Percentiles rank a stretch among this genome's conserved stretches.
phyloP scores from a whole-genome alignment of 2,113 vertebrate genomes.

The Oryzias woworae region DNA sequence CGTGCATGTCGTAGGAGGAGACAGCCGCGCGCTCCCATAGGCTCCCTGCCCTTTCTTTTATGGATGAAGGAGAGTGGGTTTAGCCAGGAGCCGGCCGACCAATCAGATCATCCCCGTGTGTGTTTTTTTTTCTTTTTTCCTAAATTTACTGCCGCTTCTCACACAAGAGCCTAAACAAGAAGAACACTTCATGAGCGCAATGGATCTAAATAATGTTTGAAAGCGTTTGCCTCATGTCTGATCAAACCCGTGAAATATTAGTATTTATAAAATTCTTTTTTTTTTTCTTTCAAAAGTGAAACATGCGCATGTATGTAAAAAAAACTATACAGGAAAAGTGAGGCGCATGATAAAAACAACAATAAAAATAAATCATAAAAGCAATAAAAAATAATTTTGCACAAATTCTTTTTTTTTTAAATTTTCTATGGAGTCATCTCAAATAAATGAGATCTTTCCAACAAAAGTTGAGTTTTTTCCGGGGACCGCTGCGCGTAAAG shows the following conservation, averaged over 20 bases:
- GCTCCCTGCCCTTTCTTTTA: conserved; percentile 85
- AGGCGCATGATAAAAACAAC: not conserved
- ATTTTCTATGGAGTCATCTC: too few species aligned
- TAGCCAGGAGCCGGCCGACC: conserved; percentile 73
- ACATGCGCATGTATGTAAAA: not conserved
- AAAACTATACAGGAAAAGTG: too few species aligned
- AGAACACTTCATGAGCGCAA: conserved; percentile 36
- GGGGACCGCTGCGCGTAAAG: not conserved
- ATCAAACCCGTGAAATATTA: conserved; percentile 27
- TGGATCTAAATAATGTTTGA: conserved; percentile 43
- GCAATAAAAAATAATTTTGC: too few species aligned
- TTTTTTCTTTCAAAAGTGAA: not conserved
- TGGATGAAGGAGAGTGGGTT: conserved; percentile 83
- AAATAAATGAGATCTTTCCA: too few species aligned
- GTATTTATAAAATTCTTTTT: conserved; percentile 7
- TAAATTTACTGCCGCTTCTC: conserved; percentile 58
- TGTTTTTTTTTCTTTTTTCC: conserved; percentile 28
- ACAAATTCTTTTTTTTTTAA: too few species aligned
- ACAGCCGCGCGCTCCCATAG: conserved; percentile 81
- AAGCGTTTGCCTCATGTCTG: conserved; percentile 16
- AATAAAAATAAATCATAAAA: too few species aligned
- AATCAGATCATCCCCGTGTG: conserved; percentile 73
- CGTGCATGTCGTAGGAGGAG: conserved; percentile 77
- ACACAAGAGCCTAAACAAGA: conserved; percentile 37
- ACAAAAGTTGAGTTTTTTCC: too few species aligned